Conservation (phyloP, 1,140 invertebrate species). For the Diabrotica virgifera region DNA sequence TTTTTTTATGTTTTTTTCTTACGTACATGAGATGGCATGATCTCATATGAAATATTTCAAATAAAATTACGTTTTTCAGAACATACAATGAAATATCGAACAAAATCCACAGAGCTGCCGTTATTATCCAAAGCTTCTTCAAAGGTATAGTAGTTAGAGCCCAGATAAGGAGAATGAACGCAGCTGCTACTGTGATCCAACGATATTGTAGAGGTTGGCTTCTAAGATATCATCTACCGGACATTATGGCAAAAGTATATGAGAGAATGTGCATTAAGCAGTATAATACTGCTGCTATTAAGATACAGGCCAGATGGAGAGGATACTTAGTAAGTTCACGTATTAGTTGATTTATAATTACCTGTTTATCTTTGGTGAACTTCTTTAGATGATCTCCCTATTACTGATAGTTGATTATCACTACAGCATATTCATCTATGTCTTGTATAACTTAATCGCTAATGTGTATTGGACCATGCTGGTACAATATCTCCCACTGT, state of each 20-base stretch:
- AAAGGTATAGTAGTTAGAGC: slow-evolving; percentile 20
- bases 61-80: background rate
- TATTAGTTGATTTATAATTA: no score
- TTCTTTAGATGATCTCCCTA: no score
- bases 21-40: no score
- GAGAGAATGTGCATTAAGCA: slow-evolving; percentile 22
- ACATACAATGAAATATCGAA: slow-evolving; percentile 7
- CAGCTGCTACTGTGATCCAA: slow-evolving; percentile 26
- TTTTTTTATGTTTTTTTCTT: no score
- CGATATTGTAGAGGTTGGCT: slow-evolving; percentile 32
- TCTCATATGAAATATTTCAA: background rate
- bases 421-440: no score
- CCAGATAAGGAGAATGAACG: slow-evolving; percentile 14
- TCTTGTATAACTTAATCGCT: no score
- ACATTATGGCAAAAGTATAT: slow-evolving; percentile 23
- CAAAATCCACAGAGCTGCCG: slow-evolving; percentile 25
- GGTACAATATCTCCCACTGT: no score
- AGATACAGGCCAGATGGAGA: slow-evolving; percentile 31
- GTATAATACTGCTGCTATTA: slow-evolving; percentile 28
- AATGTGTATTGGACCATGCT: no score
- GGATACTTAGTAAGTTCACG: slow-evolving; percentile 25
- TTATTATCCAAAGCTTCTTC: slow-evolving; percentile 27
- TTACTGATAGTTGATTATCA: no score
- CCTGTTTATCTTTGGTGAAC: no score
- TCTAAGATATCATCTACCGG: slow-evolving; percentile 27